A percentile compares a stretch with the other conserved stretches of the same genome.
These are phyloP conservation scores for Chaetogeoica ovagalla DNA, from an alignment of 2,888 invertebrate genomes.

Conservation along the genomic window DNA sequence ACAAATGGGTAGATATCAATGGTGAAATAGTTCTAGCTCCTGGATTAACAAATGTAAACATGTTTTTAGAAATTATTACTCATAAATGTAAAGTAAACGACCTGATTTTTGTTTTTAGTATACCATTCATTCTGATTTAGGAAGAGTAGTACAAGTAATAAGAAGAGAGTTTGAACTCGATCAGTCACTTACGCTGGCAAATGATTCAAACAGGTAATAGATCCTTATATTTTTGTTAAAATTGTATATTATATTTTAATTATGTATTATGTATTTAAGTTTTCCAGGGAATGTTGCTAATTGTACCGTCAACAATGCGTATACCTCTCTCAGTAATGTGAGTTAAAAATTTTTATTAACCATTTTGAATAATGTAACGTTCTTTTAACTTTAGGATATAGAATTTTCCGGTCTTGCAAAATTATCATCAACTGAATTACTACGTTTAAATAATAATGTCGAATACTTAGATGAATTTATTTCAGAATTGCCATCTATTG, in stretches of 20 bases:
- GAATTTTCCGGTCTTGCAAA: constrained; percentile 63
- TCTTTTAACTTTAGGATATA: constrained; percentile 36
- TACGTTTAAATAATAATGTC: constrained; percentile 70
- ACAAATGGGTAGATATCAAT: constrained; percentile 73
- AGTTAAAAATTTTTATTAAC: constrained; percentile 58
- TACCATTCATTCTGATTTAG: constrained; percentile 77
- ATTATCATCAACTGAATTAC: constrained; percentile 68
- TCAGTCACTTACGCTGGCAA: constrained; percentile 63
- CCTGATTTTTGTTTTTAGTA: constrained; percentile 62
- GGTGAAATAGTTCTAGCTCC: constrained; percentile 75
- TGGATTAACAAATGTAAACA: constrained; percentile 71
- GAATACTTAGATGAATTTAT: constrained; percentile 76
- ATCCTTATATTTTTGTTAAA: constrained; percentile 2
- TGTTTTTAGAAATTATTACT: constrained; percentile 3
- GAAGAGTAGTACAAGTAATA: constrained; percentile 78
- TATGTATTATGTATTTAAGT: constrained; percentile 17
- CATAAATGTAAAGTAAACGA: background rate
- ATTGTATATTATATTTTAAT: background rate
- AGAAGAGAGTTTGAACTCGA: constrained; percentile 76
- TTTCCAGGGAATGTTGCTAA: constrained; percentile 34
- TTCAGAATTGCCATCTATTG: constrained; percentile 69
- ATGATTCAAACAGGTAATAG: constrained; percentile 55
- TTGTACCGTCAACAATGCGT: constrained; percentile 3
- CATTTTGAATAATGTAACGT: constrained; percentile 32
- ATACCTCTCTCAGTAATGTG: constrained; percentile 28